Conservation (phyloP, 1,140 invertebrate species). For the Procambarus virginalis region DNA sequence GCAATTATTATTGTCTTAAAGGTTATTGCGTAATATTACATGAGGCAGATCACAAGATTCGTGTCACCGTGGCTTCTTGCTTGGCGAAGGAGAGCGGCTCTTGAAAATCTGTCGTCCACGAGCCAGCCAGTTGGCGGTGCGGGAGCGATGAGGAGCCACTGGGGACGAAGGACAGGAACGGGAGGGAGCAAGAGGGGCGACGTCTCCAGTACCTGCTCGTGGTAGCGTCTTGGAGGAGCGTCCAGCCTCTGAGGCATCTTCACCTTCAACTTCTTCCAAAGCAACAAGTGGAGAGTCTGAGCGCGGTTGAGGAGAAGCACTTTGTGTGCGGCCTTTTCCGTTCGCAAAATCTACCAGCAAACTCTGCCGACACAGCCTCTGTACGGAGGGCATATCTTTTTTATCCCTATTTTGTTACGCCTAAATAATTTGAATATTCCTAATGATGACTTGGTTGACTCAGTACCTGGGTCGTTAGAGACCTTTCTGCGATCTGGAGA, state of each 20-base stretch:
- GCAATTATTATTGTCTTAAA: background rate
- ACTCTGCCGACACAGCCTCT: conserved; percentile 56
- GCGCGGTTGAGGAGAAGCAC: conserved; percentile 51
- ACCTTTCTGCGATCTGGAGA: conserved; percentile 45
- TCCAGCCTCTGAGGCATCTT: conserved; percentile 22
- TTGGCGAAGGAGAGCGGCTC: conserved; percentile 51
- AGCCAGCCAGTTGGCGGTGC: conserved; percentile 51
- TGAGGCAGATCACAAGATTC: background rate
- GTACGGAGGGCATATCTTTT: conserved; percentile 58
- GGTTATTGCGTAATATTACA: background rate
- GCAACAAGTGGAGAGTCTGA: conserved; percentile 21
- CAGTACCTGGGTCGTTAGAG: conserved; percentile 30
- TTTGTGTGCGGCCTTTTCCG: conserved; percentile 53
- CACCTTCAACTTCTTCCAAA: conserved; percentile 42
- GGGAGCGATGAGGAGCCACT: conserved; percentile 50
- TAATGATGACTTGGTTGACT: conserved; percentile 18
- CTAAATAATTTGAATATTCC: conserved; percentile 57
- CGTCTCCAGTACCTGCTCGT: conserved; percentile 23
- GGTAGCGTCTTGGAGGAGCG: conserved; percentile 55
- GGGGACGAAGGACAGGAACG: conserved; percentile 60
- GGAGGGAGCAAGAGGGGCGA: conserved; percentile 28
- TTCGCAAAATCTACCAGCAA: conserved; percentile 55
- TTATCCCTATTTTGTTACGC: conserved; percentile 47
- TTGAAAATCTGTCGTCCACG: conserved; percentile 57
- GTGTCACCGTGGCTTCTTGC: conserved; percentile 53